Percentiles rank a stretch among this genome's conserved stretches.
Evolutionary conservation across 1,140 invertebrate species (phyloP).

Genomic region (Andrena cerasifolii): DNA sequence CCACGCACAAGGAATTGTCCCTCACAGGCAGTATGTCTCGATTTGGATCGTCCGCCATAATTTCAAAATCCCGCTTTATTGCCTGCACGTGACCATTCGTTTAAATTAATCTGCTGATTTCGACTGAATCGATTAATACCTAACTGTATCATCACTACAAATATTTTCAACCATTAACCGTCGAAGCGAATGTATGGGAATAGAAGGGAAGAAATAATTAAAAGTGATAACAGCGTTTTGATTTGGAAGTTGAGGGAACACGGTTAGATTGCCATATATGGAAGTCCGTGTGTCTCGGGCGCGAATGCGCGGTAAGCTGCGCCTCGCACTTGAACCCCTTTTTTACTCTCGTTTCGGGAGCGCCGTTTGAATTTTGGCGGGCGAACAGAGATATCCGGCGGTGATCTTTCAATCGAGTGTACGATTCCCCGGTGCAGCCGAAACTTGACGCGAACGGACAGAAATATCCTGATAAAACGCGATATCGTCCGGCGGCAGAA

Average conservation of each 20-base stretch:
- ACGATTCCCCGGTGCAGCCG: background rate
- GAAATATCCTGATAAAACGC: conserved; percentile 39
- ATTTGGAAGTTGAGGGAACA: background rate
- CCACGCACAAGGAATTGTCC: conserved; percentile 67
- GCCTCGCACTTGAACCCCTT: conserved; percentile 21
- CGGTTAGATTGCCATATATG: background rate
- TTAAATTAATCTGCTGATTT: background rate
- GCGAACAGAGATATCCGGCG: conserved; percentile 33
- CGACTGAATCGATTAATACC: background rate
- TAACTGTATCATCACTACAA: background rate
- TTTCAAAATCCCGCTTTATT: conserved; percentile 35
- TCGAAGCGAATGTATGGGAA: background rate
- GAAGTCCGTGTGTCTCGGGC: background rate
- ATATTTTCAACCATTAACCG: background rate
- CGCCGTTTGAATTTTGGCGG: conserved; percentile 48
- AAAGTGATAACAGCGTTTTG: background rate
- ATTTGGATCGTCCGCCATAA: conserved; percentile 73
- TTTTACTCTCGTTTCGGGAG: conserved; percentile 17
- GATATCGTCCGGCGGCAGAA: conserved; percentile 37
- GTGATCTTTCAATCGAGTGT: conserved; percentile 21
- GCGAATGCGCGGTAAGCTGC: conserved; percentile 15
- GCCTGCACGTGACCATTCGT: conserved; percentile 12
- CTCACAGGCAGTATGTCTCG: conserved; percentile 72
- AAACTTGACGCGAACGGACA: background rate
- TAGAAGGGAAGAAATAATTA: background rate